Evolutionary conservation across 30 jellyfish, hydroid and myxozoan genomes (phyloP).

Genomic region (Nemopilema nomurai): DNA sequence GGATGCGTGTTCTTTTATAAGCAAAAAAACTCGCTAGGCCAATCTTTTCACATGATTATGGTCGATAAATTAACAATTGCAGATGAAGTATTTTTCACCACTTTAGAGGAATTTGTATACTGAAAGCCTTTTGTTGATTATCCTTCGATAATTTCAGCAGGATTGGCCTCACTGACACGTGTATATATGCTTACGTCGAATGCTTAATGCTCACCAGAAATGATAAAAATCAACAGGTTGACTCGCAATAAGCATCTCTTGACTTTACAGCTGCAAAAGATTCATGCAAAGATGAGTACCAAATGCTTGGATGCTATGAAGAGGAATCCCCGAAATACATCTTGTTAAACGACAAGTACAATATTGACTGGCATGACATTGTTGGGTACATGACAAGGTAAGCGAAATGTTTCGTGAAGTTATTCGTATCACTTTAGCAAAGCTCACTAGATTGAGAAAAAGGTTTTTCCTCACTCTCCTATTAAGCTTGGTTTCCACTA

Average conservation of each 20-base stretch:
- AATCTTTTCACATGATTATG: too few relatives aligned
- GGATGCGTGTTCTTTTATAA: too few relatives aligned
- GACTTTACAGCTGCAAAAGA: neutral
- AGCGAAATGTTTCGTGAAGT: neutral
- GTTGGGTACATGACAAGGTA: slow-evolving; percentile 36
- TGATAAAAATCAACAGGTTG: neutral
- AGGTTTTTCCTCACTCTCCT: neutral
- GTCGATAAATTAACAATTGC: too few relatives aligned
- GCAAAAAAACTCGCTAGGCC: too few relatives aligned
- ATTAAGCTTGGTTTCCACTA: too few relatives aligned
- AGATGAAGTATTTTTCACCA: too few relatives aligned
- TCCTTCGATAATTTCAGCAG: too few relatives aligned
- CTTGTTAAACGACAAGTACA: neutral
- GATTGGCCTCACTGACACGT: neutral
- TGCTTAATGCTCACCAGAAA: neutral
- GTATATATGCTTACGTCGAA: neutral
- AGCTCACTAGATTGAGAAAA: too few relatives aligned
- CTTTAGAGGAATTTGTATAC: too few relatives aligned
- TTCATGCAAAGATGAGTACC: neutral
- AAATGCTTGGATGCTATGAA: slow-evolving; percentile 29
- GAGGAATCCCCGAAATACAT: neutral
- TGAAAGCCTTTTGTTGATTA: too few relatives aligned
- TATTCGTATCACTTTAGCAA: neutral
- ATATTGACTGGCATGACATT: slow-evolving; percentile 4
- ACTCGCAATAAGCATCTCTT: neutral